A percentile compares a stretch with the other conserved stretches of the same genome.
Evolutionary conservation across 2,113 vertebrate species (phyloP).

Genomic region (Herpetotheres cachinnans): DNA sequence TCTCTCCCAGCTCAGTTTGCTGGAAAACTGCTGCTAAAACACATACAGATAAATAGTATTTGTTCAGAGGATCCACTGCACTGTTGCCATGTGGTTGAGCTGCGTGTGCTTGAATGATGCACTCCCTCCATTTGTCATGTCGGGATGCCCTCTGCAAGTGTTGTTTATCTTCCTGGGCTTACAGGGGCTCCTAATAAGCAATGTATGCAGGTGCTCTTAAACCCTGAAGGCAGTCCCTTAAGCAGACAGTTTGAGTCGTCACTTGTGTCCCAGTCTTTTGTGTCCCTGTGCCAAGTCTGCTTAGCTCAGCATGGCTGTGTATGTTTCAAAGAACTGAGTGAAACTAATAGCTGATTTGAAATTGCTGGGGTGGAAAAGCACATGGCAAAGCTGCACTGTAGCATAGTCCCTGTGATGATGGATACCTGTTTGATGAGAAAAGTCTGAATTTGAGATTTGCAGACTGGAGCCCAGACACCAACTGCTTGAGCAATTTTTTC

Average conservation of each 20-base stretch:
- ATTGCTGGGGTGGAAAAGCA: background rate
- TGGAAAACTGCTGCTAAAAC: background rate
- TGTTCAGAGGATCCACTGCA: background rate
- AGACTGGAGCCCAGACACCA: background rate
- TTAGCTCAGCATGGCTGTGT: background rate
- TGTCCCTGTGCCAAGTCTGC: background rate
- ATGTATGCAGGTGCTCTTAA: background rate
- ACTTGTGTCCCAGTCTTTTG: background rate
- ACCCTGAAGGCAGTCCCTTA: background rate
- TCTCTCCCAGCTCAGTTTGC: background rate
- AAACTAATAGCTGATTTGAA: background rate
- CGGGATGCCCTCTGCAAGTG: background rate
- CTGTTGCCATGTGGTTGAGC: background rate
- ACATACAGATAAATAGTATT: background rate
- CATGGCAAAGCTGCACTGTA: background rate
- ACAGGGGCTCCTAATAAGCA: background rate
- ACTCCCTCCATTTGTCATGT: background rate
- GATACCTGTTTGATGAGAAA: background rate
- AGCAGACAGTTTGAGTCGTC: background rate
- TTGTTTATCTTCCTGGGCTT: background rate
- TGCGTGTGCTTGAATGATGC: fast-evolving
- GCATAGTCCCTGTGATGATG: background rate
- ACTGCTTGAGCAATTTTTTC: background rate
- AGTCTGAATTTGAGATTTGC: background rate
- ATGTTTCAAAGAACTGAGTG: background rate